These are phyloP conservation scores for Tinamus guttatus DNA, from an alignment of 2,113 vertebrate species.

Conservation along the genomic window DNA sequence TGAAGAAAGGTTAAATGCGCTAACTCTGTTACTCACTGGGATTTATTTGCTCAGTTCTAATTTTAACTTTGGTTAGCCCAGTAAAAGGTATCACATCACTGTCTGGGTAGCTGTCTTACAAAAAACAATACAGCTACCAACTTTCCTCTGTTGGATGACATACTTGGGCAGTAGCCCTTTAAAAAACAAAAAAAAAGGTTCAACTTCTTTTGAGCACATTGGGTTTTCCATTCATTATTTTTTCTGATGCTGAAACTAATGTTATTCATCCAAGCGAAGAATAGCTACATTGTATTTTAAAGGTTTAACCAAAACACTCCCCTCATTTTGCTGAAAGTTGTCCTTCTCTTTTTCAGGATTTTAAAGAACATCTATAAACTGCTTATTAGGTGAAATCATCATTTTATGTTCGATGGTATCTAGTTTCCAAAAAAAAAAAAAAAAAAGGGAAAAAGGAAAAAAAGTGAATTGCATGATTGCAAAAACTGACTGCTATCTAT, in stretches of 20 bases:
- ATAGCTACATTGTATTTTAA: slow-evolving; percentile 39
- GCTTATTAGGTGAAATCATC: neutral
- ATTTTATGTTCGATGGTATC: neutral
- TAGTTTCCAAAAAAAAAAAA: neutral
- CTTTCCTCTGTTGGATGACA: slow-evolving; percentile 56
- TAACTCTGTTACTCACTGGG: slow-evolving; percentile 8
- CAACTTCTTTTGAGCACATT: neutral
- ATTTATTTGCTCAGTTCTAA: slow-evolving; percentile 61
- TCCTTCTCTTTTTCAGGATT: neutral
- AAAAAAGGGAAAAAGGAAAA: neutral
- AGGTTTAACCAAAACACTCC: slow-evolving; percentile 16
- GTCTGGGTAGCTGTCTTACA: slow-evolving; percentile 55
- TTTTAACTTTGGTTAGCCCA: slow-evolving; percentile 65
- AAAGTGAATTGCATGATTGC: neutral
- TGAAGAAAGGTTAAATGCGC: slow-evolving; percentile 45
- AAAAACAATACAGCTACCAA: slow-evolving; percentile 68
- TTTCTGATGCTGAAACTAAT: slow-evolving; percentile 38
- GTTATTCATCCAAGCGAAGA: slow-evolving; percentile 27
- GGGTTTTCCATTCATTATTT: slow-evolving; percentile 61
- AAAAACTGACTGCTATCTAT: slow-evolving; percentile 10
- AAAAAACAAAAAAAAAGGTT: neutral
- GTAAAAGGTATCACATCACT: slow-evolving; percentile 63
- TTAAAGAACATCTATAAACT: slow-evolving; percentile 3
- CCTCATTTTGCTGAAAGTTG: neutral
- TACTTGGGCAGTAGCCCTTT: slow-evolving; percentile 64